These are phyloP conservation scores for Virgularia gustaviana DNA, from an alignment of 92 coral and sea anemone species.

Conservation along the genomic window DNA sequence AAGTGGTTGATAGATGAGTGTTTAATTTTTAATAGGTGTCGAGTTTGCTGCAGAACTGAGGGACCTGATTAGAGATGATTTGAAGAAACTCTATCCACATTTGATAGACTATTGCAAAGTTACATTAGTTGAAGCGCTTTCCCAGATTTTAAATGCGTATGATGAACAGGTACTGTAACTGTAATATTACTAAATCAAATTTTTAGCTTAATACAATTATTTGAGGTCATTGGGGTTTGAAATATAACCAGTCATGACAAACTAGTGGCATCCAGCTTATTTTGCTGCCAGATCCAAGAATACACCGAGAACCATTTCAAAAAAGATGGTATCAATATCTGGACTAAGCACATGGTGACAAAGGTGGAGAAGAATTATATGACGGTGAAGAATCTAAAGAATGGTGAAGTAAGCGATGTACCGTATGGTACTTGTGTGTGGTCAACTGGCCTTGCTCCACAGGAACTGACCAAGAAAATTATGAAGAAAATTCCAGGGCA, in stretches of 20 bases:
- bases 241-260: too few species aligned
- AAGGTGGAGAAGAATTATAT: constrained; percentile 29
- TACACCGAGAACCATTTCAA: constrained; percentile 33
- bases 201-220: too few species aligned
- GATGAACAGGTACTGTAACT: constrained; percentile 41
- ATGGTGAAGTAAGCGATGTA: constrained; percentile 16
- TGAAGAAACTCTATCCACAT: constrained; percentile 23
- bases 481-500: constrained; percentile 38
- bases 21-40: too few species aligned
- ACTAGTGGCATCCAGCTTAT: too few species aligned
- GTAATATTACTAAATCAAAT: too few species aligned
- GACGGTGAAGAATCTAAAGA: constrained; percentile 23
- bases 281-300: constrained; percentile 24
- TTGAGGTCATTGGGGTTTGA: too few species aligned
- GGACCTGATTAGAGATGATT: constrained; percentile 32
- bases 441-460: constrained; percentile 37
- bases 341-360: constrained; percentile 39
- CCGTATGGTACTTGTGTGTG: constrained; percentile 38
- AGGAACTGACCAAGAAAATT: constrained; percentile 28
- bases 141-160: constrained; percentile 33
- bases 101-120: constrained; percentile 29
- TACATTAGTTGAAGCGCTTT: constrained; percentile 38
- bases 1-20: too few species aligned
- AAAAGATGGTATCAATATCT: constrained; percentile 37
- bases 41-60: constrained; percentile 42